These are phyloP conservation scores for Abramis brama DNA, from an alignment of 2,113 vertebrate species.

Conservation along the genomic window DNA sequence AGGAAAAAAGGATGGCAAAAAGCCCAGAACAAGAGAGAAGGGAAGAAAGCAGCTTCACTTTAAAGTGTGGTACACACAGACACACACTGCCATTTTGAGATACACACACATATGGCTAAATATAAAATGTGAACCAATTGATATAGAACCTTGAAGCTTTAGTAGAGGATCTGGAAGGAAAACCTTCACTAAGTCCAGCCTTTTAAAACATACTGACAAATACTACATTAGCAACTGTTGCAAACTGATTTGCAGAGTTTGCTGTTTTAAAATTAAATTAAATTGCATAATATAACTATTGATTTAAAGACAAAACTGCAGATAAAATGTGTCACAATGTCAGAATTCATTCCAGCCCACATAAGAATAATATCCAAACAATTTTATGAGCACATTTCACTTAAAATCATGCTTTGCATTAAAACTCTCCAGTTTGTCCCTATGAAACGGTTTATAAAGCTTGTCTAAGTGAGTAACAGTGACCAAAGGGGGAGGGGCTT, in stretches of 20 bases:
- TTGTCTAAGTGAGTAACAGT: neutral
- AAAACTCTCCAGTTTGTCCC: neutral
- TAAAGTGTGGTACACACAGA: neutral
- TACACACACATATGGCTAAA: neutral
- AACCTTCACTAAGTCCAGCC: neutral
- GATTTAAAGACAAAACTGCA: neutral
- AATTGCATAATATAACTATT: neutral
- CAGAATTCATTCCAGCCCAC: neutral
- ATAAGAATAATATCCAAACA: neutral
- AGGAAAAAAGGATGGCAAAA: constrained; percentile 18
- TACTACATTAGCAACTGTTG: neutral
- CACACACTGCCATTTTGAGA: neutral
- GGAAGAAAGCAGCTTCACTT: neutral
- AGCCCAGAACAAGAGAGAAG: constrained; percentile 12
- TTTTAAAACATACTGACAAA: neutral
- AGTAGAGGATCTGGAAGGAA: neutral
- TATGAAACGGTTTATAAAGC: neutral
- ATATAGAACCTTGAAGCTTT: constrained; percentile 3
- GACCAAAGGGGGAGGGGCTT: neutral
- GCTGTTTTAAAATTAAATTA: neutral
- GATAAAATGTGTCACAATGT: neutral
- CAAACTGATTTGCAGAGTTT: neutral
- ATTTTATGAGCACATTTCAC: neutral
- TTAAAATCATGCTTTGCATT: neutral
- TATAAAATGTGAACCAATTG: neutral